A percentile compares a stretch with the other conserved stretches of the same genome.
These are phyloP conservation scores for Pampus argenteus DNA, from an alignment of 2,797 vertebrate species.

Conservation along the genomic window DNA sequence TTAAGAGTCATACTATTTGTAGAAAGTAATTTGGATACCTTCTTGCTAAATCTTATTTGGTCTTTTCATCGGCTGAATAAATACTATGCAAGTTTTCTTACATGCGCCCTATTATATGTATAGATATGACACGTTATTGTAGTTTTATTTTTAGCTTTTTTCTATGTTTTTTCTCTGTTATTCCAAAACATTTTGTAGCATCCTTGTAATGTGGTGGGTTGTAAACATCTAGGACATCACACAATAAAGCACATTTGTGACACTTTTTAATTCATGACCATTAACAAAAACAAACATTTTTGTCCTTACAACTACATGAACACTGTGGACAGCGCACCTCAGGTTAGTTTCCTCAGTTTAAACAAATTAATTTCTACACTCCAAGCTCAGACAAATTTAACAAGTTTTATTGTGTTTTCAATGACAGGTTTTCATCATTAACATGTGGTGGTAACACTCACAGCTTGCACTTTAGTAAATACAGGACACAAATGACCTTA, in stretches of 20 bases:
- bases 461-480: not conserved
- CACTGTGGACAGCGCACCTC: slow-evolving; percentile 12
- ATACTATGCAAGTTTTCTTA: too few species aligned
- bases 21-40: not conserved
- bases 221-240: not conserved
- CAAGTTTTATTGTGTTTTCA: slow-evolving; percentile 9
- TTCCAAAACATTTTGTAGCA: too few species aligned
- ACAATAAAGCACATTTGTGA: slow-evolving; percentile 32
- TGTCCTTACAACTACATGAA: slow-evolving; percentile 42
- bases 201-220: not conserved
- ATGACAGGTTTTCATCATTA: slow-evolving; percentile 1
- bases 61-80: too few species aligned
- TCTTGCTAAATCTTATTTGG: not conserved
- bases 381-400: not conserved
- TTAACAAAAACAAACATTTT: slow-evolving; percentile 49
- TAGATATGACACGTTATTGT: too few species aligned
- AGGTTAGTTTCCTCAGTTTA: slow-evolving; percentile 18
- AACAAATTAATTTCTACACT: not conserved
- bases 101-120: too few species aligned
- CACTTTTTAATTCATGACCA: slow-evolving; percentile 57
- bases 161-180: too few species aligned
- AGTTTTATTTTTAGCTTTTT: too few species aligned
- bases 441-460: not conserved
- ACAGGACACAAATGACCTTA: not conserved
- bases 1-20: not conserved